phyloP scores from a whole-genome alignment of 2,888 invertebrate species.

The Diogma glabrata region DNA sequence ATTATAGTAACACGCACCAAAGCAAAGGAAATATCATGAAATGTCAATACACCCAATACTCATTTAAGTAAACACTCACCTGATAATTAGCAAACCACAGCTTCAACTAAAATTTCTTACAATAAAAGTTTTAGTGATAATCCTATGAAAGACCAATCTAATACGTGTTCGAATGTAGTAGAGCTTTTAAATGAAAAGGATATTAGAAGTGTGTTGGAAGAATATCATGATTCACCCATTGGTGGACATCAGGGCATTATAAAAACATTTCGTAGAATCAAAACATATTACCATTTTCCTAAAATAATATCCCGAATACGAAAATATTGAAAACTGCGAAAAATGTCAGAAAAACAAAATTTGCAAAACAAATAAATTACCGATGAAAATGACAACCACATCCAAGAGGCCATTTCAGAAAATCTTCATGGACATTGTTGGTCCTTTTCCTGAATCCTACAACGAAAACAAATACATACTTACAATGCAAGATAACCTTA shows the following conservation, averaged over 20 bases:
- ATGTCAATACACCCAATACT: too few relatives aligned
- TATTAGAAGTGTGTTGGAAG: too few relatives aligned
- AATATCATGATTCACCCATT: too few relatives aligned
- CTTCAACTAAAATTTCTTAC: not conserved
- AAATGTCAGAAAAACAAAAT: not conserved
- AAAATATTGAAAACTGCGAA: not conserved
- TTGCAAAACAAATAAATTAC: not conserved
- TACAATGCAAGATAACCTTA: constrained; percentile 26
- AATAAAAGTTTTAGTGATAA: not conserved
- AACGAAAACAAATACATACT: constrained; percentile 15
- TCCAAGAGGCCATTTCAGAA: not conserved
- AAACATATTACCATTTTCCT: not conserved
- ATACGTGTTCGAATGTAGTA: not conserved
- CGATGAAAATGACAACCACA: not conserved
- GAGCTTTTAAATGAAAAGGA: not conserved
- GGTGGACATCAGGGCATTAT: not conserved
- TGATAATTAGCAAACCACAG: too few relatives aligned
- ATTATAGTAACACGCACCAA: too few relatives aligned
- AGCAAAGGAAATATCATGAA: too few relatives aligned
- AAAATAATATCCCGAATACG: not conserved
- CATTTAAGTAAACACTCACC: not conserved
- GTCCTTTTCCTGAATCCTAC: not conserved
- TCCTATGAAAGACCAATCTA: not conserved
- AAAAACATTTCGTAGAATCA: not conserved
- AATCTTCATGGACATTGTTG: too few relatives aligned